A percentile compares a stretch with the other conserved stretches of the same genome.
Evolutionary conservation across 2,888 invertebrate genomes (phyloP).

Genomic region (Digitonthophagus gazella): DNA sequence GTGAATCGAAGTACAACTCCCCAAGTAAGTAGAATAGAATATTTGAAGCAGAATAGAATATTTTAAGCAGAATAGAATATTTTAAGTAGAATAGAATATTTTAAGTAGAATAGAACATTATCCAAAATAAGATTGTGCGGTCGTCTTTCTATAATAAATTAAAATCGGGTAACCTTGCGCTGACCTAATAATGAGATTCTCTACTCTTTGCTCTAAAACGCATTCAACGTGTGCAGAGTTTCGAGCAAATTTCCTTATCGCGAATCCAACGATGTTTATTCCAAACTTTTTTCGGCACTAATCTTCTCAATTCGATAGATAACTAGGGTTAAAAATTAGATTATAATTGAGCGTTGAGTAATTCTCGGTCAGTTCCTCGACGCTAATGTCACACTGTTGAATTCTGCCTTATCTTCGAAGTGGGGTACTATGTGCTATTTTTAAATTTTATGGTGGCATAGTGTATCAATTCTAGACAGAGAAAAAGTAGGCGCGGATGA

Average conservation of each 20-base stretch:
- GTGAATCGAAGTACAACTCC: slow-evolving; percentile 20
- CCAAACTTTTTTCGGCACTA: not conserved
- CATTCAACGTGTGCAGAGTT: not conserved
- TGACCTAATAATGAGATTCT: too few species aligned
- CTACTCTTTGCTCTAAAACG: not conserved
- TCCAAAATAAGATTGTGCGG: too few species aligned
- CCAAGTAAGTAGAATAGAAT: slow-evolving; percentile 23
- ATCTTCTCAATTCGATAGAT: not conserved
- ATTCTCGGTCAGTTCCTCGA: not conserved
- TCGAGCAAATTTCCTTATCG: not conserved
- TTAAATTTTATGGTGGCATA: not conserved
- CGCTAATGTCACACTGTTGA: not conserved
- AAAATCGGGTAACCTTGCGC: too few species aligned
- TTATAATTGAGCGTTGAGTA: not conserved
- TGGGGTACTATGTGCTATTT: not conserved
- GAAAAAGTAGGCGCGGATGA: not conserved
- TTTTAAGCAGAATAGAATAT: too few species aligned
- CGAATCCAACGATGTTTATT: not conserved
- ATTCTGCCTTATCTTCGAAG: not conserved
- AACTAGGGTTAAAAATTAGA: not conserved
- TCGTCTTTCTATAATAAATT: too few species aligned
- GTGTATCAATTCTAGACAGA: not conserved
- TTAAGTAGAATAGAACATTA: too few species aligned
- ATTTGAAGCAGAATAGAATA: too few species aligned
- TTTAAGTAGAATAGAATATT: too few species aligned